Evolutionary conservation across 2,113 vertebrate genomes (phyloP).

Genomic region (Ovis canadensis): DNA sequence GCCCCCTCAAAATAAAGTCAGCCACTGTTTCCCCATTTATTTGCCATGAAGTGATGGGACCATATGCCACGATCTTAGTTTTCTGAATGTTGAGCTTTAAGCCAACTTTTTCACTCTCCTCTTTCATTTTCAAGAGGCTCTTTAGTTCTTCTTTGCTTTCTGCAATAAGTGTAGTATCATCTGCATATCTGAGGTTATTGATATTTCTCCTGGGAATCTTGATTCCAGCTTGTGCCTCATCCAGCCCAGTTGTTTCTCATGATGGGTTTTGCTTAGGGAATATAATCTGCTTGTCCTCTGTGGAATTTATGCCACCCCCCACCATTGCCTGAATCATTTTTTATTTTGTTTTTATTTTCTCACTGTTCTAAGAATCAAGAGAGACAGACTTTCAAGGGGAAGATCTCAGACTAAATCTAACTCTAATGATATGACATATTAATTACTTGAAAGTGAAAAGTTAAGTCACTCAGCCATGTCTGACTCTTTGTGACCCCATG

Average conservation of each 20-base stretch:
- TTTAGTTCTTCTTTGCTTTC: neutral
- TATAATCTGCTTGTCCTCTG: neutral
- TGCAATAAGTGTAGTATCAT: neutral
- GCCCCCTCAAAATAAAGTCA: neutral
- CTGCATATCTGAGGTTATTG: neutral
- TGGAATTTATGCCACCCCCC: rapidly evolving
- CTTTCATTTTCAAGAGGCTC: neutral
- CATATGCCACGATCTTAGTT: neutral
- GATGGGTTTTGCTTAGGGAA: neutral
- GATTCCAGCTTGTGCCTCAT: neutral
- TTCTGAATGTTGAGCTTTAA: neutral
- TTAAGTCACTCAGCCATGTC: too few relatives aligned
- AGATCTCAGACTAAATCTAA: neutral
- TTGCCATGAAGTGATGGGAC: neutral
- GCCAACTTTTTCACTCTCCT: neutral
- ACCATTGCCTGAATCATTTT: neutral
- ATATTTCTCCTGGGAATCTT: neutral
- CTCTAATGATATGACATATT: neutral
- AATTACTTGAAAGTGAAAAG: neutral
- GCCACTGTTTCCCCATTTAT: neutral
- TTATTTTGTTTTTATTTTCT: neutral
- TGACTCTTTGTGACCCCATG: too few relatives aligned
- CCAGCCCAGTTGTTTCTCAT: neutral
- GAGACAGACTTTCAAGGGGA: neutral
- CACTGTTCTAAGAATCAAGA: neutral